Percentiles rank a stretch among this genome's conserved stretches.
These are phyloP conservation scores for Cotesia chilonis DNA, from an alignment of 1,140 invertebrate species.

Conservation along the genomic window DNA sequence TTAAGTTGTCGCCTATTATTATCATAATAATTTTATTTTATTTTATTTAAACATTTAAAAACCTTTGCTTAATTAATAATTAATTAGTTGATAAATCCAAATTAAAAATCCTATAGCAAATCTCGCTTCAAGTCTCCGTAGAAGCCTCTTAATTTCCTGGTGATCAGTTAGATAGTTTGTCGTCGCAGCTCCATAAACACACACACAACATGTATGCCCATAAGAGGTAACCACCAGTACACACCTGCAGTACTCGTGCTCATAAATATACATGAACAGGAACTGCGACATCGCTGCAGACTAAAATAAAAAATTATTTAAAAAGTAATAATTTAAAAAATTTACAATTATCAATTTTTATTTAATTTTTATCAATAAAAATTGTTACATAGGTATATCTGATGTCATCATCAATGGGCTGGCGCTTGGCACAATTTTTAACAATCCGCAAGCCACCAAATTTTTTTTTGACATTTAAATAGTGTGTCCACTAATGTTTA, in stretches of 20 bases:
- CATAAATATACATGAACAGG: constrained; percentile 7
- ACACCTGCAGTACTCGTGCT: constrained; percentile 9
- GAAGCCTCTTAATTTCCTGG: constrained; percentile 17
- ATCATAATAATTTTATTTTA: too few species aligned
- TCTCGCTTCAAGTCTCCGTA: neutral
- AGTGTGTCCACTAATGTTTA: constrained; percentile 23
- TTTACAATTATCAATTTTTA: constrained; percentile 57
- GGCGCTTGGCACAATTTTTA: constrained; percentile 39
- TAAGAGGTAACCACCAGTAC: constrained; percentile 3
- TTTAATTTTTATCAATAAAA: constrained; percentile 57
- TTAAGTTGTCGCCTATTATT: too few species aligned
- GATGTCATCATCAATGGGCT: constrained; percentile 11
- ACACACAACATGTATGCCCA: neutral
- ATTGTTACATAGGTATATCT: constrained; percentile 55
- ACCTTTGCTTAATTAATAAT: neutral
- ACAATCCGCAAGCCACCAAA: constrained; percentile 34
- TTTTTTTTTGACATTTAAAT: constrained; percentile 20
- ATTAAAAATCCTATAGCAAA: too few species aligned
- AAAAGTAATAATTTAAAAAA: constrained; percentile 16
- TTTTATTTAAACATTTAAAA: constrained; percentile 39
- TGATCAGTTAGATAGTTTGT: constrained; percentile 12
- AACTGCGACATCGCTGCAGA: constrained; percentile 30
- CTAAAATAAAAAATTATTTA: constrained; percentile 36
- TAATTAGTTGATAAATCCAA: too few species aligned
- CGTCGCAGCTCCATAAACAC: constrained; percentile 4